These are phyloP conservation scores for Rhorus exstirpatorius DNA, from an alignment of 2,888 invertebrate species.

Conservation along the genomic window DNA sequence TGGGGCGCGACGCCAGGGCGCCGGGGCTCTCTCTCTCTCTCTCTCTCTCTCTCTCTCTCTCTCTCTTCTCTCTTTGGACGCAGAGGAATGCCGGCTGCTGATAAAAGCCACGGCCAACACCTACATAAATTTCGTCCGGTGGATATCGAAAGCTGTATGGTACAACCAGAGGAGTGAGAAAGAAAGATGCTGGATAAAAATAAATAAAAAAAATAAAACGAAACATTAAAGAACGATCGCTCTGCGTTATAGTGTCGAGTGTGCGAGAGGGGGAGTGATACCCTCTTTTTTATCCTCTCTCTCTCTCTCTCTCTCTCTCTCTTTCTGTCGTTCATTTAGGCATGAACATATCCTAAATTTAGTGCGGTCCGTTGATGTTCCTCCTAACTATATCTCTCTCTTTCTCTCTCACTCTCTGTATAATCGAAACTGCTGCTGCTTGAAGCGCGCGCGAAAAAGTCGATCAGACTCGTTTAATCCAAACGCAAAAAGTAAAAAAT, in stretches of 20 bases:
- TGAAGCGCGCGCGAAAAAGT: constrained; percentile 46
- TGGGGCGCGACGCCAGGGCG: constrained; percentile 84
- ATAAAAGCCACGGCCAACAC: constrained; percentile 86
- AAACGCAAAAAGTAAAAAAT: constrained; percentile 1
- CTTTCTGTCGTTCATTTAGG: constrained; percentile 81
- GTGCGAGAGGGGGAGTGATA: constrained; percentile 30
- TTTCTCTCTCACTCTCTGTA: constrained; percentile 23
- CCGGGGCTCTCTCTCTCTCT: constrained; percentile 74
- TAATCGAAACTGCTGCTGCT: constrained; percentile 52
- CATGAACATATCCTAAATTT: constrained; percentile 83
- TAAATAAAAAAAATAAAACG: constrained; percentile 21
- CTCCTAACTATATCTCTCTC: constrained; percentile 42
- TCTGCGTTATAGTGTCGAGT: constrained; percentile 38
- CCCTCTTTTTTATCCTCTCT: constrained; percentile 35
- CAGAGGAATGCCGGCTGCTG: constrained; percentile 85
- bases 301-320: constrained; percentile 29
- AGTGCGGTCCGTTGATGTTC: constrained; percentile 76
- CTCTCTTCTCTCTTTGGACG: constrained; percentile 73
- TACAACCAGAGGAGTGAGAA: constrained; percentile 41
- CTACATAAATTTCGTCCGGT: constrained; percentile 85
- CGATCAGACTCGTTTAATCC: constrained; percentile 33
- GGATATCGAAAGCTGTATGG: constrained; percentile 76
- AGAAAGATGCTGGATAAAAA: constrained; percentile 27
- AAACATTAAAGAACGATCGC: constrained; percentile 57
- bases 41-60: constrained; percentile 23